Percentiles rank a stretch among this genome's conserved stretches.
Conservation (phyloP, 2,113 vertebrate genomes). For the Prochilodus magdalenae region DNA sequence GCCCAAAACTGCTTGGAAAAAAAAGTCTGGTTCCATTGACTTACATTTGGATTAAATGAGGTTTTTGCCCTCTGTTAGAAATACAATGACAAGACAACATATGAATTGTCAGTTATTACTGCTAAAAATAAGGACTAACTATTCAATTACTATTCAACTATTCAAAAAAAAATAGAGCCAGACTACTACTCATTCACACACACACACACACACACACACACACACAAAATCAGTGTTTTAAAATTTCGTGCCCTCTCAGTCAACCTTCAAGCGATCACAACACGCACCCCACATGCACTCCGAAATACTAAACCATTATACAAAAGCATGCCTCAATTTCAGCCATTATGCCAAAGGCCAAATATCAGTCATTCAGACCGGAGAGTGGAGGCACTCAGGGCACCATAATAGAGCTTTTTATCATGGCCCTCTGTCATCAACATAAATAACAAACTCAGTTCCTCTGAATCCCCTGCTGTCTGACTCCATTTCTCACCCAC, state of each 20-base stretch:
- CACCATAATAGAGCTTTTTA: slow-evolving; percentile 28
- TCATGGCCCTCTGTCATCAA: slow-evolving; percentile 24
- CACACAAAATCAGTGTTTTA: slow-evolving; percentile 25
- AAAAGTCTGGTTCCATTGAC: too few species aligned
- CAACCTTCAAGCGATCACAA: slow-evolving; percentile 37
- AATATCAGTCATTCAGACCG: slow-evolving; percentile 42
- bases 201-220: too few species aligned
- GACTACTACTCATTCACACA: too few species aligned
- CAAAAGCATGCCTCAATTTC: slow-evolving; percentile 33
- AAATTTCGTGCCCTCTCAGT: slow-evolving; percentile 25
- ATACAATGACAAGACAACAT: too few species aligned
- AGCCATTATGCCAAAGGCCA: slow-evolving; percentile 44
- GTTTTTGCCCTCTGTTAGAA: too few species aligned
- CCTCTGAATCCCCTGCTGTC: slow-evolving; percentile 8
- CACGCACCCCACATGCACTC: slow-evolving; percentile 32
- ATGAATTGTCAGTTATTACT: too few species aligned
- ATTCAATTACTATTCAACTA: too few species aligned
- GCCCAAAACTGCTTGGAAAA: too few species aligned
- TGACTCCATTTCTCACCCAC: background rate
- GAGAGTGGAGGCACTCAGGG: background rate
- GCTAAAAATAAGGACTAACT: background rate
- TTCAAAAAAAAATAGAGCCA: background rate
- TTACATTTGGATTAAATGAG: too few species aligned
- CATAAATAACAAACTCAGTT: slow-evolving; percentile 16
- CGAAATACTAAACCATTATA: slow-evolving; percentile 44